Evolutionary conservation across 2,113 vertebrate species (phyloP).

Genomic region (Myotis davidii): DNA sequence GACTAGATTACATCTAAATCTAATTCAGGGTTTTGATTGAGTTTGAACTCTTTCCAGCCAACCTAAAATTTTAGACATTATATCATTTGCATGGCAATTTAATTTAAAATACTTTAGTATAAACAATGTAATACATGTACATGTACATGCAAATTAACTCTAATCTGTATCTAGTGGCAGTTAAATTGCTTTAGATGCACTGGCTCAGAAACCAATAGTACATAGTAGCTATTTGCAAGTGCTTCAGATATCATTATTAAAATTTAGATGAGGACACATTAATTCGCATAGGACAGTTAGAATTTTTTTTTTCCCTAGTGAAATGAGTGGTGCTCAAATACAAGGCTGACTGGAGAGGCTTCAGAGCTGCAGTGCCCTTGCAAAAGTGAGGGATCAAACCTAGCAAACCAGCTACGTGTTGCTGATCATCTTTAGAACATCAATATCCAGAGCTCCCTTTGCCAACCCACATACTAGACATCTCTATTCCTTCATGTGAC

Average conservation of each 20-base stretch:
- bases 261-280: neutral
- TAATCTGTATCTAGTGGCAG: neutral
- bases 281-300: neutral
- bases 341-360: neutral
- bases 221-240: neutral
- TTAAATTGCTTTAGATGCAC: neutral
- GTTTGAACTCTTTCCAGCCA: neutral
- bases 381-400: too few species aligned
- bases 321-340: neutral
- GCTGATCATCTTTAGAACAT: accelerated
- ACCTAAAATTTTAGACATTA: neutral
- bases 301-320: neutral
- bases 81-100: neutral
- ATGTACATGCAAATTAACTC: neutral
- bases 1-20: neutral
- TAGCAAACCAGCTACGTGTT: neutral
- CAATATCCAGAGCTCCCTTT: accelerated
- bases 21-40: neutral
- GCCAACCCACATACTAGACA: accelerated
- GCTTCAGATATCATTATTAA: neutral
- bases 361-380: neutral
- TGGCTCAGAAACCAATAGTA: neutral
- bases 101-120: neutral
- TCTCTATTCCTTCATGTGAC: neutral
- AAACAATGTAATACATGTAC: neutral